Conservation (phyloP, 2,888 invertebrate species). For the Diarsia dahlii region DNA sequence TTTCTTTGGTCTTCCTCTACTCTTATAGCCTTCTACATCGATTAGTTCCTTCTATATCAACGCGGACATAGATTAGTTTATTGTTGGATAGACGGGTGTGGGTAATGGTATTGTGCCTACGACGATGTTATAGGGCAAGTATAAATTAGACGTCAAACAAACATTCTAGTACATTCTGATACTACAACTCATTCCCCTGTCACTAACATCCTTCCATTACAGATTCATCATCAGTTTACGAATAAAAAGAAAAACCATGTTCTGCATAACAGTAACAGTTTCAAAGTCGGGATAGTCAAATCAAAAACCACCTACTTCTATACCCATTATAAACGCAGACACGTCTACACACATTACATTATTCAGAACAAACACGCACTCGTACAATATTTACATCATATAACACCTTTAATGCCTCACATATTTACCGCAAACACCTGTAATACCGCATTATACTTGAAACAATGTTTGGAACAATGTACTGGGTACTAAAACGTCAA, state of each 20-base stretch:
- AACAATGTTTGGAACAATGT: conserved; percentile 35
- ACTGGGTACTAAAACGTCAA: conserved; percentile 6
- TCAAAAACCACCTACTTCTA: background rate
- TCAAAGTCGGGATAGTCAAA: background rate
- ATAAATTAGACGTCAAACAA: too few relatives aligned
- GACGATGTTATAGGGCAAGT: too few relatives aligned
- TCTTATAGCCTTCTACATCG: too few relatives aligned
- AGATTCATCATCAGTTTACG: too few relatives aligned
- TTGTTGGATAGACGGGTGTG: conserved; percentile 28
- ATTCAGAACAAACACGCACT: conserved; percentile 17
- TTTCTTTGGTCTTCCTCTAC: too few relatives aligned
- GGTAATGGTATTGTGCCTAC: conserved; percentile 47
- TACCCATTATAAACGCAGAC: background rate
- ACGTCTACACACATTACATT: conserved; percentile 1
- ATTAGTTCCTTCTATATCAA: too few relatives aligned
- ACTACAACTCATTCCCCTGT: too few relatives aligned
- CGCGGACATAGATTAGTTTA: conserved; percentile 61
- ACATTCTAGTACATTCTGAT: too few relatives aligned
- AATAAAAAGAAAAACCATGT: too few relatives aligned
- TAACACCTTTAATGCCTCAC: conserved; percentile 21
- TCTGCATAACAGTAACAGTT: too few relatives aligned
- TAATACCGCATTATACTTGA: conserved; percentile 5
- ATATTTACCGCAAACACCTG: conserved; percentile 29
- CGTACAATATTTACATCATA: conserved; percentile 28
- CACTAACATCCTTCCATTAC: too few relatives aligned